phyloP scores from a whole-genome alignment of 2,797 vertebrate species.

The Sciurus carolinensis region DNA sequence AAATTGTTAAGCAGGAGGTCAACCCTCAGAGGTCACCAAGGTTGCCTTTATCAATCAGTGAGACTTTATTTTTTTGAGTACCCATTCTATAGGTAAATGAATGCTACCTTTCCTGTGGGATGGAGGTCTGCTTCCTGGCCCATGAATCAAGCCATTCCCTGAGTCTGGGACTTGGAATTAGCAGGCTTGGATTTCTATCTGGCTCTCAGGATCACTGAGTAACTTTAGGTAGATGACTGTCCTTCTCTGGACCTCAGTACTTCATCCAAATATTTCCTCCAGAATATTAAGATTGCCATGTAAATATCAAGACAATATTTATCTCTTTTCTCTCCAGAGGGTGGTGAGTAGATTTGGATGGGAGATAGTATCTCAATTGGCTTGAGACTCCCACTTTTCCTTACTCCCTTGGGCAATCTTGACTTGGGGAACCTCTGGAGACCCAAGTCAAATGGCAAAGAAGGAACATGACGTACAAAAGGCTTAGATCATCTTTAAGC shows the following conservation, averaged over 20 bases:
- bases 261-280: background rate
- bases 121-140: background rate
- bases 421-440: background rate
- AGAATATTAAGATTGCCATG: background rate
- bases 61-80: background rate
- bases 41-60: background rate
- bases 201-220: background rate
- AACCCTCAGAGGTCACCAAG: background rate
- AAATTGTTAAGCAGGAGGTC: background rate
- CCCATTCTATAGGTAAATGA: background rate
- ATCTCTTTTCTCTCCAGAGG: background rate
- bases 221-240: background rate
- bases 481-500: background rate
- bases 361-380: background rate
- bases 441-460: background rate
- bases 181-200: background rate
- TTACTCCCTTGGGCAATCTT: background rate
- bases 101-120: background rate
- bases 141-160: rapidly evolving
- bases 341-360: background rate
- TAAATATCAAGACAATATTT: background rate
- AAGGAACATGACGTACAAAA: background rate
- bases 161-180: background rate
- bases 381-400: background rate
- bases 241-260: background rate